Evolutionary conservation across 2,797 vertebrate genomes (phyloP), one percentile per base, ranked within the genome.

Genomic region (Smutsia temminckii): DNA sequence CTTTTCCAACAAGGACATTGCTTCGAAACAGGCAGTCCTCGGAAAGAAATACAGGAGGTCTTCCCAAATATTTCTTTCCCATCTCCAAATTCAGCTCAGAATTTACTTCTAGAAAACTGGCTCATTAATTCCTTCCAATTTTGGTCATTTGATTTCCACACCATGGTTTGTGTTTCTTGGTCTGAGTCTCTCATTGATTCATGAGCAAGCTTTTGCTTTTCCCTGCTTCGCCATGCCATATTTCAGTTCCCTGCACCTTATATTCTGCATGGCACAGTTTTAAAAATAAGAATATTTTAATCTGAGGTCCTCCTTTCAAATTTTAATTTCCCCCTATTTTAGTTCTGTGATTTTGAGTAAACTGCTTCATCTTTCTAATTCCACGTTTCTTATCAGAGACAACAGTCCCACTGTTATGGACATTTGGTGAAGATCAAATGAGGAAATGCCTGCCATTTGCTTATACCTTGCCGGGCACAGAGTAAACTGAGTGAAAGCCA

Each of bases 401-500:
- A 20, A 40, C 11, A 23, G 3, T 34, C 46, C n/a, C 2, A 34
- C 18, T 3, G n/a, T 64, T 20, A 21, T 0, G 29, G 51, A 17
- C 10, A 14, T 51, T 57, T 23, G 51, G 27, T 9, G 9, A 85
- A 37, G 11, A 27, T 32, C 11, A 8, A 57, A 21, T 8, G 8
- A 66, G 37, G 37, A 6, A 32, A 42, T 1, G 1, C 25, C 20
- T 27, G 8, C 29, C 16, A 16, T 0, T 27, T 9, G 17, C 21
- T 29, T 21, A 12, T 13, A 34, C 27, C 1, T 2, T 5, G 9
- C 23, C 46, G 4, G 46, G 46, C 9, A 18, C 2, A 5, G 20
- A 11, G 64, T 8, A 34, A 8, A 37, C n/a, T 64, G 29, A 42
- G 42, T 32, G 42, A 32, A 21, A 63, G 37, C 4, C 49, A 1